phyloP scores from a whole-genome alignment of 1,140 invertebrate species.

The Drosophila rhopaloa region DNA sequence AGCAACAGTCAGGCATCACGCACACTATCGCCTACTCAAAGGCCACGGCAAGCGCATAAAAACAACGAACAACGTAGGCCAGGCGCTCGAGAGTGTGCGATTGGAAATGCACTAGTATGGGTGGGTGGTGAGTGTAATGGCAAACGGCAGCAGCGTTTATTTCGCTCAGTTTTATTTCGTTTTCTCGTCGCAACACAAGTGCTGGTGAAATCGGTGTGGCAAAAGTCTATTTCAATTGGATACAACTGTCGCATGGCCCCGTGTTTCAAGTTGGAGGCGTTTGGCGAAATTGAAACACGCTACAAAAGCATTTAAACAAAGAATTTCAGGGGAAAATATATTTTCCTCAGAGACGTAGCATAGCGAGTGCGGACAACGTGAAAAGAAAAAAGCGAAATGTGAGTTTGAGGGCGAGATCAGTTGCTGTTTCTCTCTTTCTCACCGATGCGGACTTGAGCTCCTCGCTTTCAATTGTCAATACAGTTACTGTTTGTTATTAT shows the following conservation, averaged over 20 bases:
- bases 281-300: neutral
- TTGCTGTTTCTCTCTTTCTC: slow-evolving; percentile 18
- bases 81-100: slow-evolving; percentile 23
- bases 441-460: slow-evolving; percentile 19
- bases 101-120: slow-evolving; percentile 30
- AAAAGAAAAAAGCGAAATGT: slow-evolving; percentile 50
- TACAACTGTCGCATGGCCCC: neutral
- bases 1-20: slow-evolving; percentile 32
- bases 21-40: slow-evolving; percentile 22
- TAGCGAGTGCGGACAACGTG: slow-evolving; percentile 35
- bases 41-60: no score
- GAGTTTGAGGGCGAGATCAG: slow-evolving; percentile 36
- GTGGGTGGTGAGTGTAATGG: slow-evolving; percentile 49
- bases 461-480: slow-evolving; percentile 39
- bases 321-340: slow-evolving; percentile 21
- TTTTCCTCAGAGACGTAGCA: slow-evolving; percentile 43
- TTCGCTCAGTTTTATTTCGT: slow-evolving; percentile 74
- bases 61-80: slow-evolving; percentile 18
- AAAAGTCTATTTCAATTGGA: slow-evolving; percentile 24
- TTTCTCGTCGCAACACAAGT: slow-evolving; percentile 65
- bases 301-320: slow-evolving; percentile 8
- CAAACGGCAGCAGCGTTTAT: slow-evolving; percentile 57
- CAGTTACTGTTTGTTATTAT: slow-evolving; percentile 62
- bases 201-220: slow-evolving; percentile 50
- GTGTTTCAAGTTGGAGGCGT: no score